These are phyloP conservation scores for Xerus inauris DNA, from an alignment of 2,113 vertebrate species.

Conservation along the genomic window DNA sequence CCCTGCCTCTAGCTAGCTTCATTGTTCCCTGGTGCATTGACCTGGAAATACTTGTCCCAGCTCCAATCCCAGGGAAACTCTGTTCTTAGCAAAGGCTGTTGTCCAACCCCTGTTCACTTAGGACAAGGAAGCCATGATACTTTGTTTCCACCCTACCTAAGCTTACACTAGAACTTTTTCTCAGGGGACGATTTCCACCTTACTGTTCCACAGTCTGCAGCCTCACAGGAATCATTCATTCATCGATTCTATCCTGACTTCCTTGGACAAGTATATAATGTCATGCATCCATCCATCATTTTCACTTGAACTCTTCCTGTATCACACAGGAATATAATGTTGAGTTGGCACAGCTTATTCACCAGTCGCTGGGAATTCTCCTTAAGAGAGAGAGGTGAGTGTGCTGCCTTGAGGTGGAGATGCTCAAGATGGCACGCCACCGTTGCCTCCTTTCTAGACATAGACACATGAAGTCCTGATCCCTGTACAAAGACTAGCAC, in stretches of 20 bases:
- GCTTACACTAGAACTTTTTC: background rate
- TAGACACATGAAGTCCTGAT: background rate
- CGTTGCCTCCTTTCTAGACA: background rate
- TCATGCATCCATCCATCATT: background rate
- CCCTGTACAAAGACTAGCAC: background rate
- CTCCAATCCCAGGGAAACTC: background rate
- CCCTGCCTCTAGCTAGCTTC: background rate
- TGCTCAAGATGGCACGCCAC: background rate
- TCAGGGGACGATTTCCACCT: background rate
- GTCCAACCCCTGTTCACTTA: background rate
- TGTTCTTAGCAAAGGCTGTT: background rate
- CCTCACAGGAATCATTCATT: background rate
- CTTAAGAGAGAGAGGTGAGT: background rate
- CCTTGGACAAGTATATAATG: background rate
- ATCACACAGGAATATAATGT: background rate
- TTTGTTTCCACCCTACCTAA: too few species aligned
- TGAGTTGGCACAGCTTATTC: too few species aligned
- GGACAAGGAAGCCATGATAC: background rate
- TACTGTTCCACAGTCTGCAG: background rate
- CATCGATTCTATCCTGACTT: background rate
- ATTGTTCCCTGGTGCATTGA: background rate
- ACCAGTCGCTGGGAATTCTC: background rate
- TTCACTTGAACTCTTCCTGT: background rate
- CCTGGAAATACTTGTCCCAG: background rate
- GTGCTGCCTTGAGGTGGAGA: rapidly evolving